Evolutionary conservation across 2,797 vertebrate genomes (phyloP).

Genomic region (Thaleichthys pacificus): DNA sequence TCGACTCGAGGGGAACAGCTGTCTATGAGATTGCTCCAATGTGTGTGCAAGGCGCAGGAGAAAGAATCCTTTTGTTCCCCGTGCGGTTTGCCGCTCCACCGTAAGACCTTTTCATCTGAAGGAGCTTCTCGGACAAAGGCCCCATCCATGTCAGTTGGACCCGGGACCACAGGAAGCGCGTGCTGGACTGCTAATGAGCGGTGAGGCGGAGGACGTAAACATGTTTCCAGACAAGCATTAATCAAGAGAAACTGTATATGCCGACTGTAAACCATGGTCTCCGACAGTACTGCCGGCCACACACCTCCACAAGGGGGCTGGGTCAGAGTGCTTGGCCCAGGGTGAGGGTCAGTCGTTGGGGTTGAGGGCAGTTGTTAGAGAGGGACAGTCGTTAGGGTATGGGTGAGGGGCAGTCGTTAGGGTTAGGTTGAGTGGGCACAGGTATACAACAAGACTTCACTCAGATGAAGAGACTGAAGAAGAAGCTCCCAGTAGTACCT

Average conservation of each 20-base stretch:
- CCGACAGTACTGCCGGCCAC: neutral
- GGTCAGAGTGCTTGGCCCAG: neutral
- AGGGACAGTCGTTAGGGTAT: no score
- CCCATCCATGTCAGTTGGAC: conserved; percentile 57
- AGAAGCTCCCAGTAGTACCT: no score
- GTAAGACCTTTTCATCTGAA: conserved; percentile 58
- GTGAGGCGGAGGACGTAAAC: conserved; percentile 53
- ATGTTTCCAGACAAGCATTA: conserved; percentile 42
- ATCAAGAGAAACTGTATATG: conserved; percentile 33
- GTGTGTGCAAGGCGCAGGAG: conserved; percentile 52
- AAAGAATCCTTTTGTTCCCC: conserved; percentile 73
- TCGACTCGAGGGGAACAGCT: conserved; percentile 60
- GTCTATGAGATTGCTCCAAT: conserved; percentile 62
- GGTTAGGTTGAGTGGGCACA: no score
- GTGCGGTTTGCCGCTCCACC: conserved; percentile 53
- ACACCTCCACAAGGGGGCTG: no score
- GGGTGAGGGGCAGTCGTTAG: no score
- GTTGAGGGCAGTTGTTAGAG: no score
- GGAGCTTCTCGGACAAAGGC: conserved; percentile 53
- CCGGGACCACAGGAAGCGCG: conserved; percentile 52
- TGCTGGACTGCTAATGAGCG: conserved; percentile 54
- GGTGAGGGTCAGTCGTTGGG: neutral
- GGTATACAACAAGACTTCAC: no score
- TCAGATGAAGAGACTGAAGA: no score
- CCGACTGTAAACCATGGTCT: neutral